Base-by-base conservation (phyloP, 2,113 vertebrate genomes). In the Pluvialis apricaria region DNA sequence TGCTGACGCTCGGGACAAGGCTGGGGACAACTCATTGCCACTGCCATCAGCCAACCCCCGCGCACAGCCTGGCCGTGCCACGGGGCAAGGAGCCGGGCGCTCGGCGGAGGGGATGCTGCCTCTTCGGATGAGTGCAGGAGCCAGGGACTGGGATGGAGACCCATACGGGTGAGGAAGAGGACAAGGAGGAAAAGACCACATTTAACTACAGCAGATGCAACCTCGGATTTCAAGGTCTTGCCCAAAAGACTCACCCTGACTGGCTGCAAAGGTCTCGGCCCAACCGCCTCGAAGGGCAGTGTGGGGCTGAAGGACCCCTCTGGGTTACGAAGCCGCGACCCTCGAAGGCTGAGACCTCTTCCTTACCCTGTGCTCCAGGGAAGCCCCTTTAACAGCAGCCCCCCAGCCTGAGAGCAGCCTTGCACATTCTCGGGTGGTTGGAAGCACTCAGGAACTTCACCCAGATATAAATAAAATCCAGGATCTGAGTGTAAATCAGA, bases 31-130 rank as follows among this genome's bases (percentile, higher is more conserved):
- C 73, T 60, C 69, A 49, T 11, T 0, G 6, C 49, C 31, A 4
- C n/a, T 4, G 8, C 18, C 20, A 0, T 24, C 78, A n/a, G 16
- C 87, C 6, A 4, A 32, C n/a, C 15, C 26, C 32, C 0, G 0
- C 22, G 10, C 88, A 34, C 44, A 79, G 58, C 82, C 47, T 13
- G 2, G 77, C 69, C 2, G 0, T 40, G 75, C 78, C n/a, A 36
- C 0, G 1, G 91, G 66, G 16, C 40, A 38, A 57, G 47, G 66
- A 75, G 47, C 40, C 3, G 44, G 40, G 52, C 3, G 1, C 72
- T 38, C 6, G 2, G 40, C 25, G 2, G 17, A 80, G 47, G 72
- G 66, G 54, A 69, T 2, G 4, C 60, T 61, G 82, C 82, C 85
- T 84, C 85, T 65, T 92, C 9, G 3, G 80, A 45, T 0, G 10